phyloP scores from a whole-genome alignment of 1,140 invertebrate genomes.

The Pogonognathellus flavescens region DNA sequence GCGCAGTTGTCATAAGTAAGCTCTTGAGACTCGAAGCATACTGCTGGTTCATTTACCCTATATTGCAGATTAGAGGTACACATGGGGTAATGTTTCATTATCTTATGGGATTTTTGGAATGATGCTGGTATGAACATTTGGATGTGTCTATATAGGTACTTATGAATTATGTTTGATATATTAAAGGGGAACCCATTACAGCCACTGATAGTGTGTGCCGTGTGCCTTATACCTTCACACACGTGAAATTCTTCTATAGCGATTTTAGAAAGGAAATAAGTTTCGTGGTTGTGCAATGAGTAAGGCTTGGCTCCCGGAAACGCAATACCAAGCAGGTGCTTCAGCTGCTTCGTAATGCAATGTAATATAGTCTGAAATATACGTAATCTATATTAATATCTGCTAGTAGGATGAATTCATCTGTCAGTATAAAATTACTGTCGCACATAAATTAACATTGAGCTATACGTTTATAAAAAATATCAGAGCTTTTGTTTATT shows the following conservation, averaged over 20 bases:
- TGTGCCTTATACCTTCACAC: not conserved
- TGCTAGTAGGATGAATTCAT: too few relatives aligned
- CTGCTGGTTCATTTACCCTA: not conserved
- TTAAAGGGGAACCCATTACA: too few relatives aligned
- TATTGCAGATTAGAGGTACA: not conserved
- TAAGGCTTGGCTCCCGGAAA: slow-evolving; percentile 18
- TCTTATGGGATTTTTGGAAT: slow-evolving; percentile 1
- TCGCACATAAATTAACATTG: too few relatives aligned
- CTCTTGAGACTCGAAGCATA: not conserved
- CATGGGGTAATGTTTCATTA: not conserved
- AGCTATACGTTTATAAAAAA: too few relatives aligned
- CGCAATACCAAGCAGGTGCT: slow-evolving; percentile 20
- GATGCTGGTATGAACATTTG: not conserved
- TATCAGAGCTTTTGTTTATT: too few relatives aligned
- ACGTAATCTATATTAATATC: too few relatives aligned
- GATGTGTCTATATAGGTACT: not conserved
- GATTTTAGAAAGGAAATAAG: not conserved
- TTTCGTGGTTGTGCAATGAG: slow-evolving; percentile 17
- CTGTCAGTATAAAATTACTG: too few relatives aligned
- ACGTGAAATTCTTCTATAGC: not conserved
- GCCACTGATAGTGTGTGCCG: not conserved
- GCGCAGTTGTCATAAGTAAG: too few relatives aligned
- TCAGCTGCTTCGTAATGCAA: not conserved
- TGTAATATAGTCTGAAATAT: too few relatives aligned
- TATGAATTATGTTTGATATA: too few relatives aligned